Evolutionary conservation across 2,797 vertebrate genomes (phyloP).

Genomic region (Linurgus olivaceus): DNA sequence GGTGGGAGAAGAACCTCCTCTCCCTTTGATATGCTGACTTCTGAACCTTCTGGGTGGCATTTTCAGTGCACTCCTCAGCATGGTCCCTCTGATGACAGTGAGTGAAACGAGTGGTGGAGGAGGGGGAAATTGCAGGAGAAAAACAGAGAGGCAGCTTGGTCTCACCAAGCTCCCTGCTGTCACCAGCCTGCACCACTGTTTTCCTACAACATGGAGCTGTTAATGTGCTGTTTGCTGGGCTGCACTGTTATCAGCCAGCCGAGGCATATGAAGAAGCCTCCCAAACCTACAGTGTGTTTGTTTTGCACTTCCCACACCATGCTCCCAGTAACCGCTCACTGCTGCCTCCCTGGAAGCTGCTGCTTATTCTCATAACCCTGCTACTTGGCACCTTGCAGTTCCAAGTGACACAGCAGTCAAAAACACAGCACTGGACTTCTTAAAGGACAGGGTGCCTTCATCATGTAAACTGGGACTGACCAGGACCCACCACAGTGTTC

Average conservation of each 20-base stretch:
- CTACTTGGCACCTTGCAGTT: neutral
- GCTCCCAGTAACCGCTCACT: neutral
- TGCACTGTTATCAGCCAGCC: neutral
- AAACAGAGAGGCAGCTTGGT: neutral
- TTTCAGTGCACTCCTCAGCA: neutral
- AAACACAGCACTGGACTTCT: neutral
- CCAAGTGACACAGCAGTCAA: neutral
- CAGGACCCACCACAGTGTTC: neutral
- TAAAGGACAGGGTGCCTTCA: neutral
- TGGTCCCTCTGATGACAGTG: fast-evolving
- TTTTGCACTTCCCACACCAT: fast-evolving
- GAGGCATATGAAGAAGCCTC: neutral
- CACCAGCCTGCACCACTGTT: neutral
- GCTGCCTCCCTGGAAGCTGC: neutral
- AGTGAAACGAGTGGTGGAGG: neutral
- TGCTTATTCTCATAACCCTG: neutral
- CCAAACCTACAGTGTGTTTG: neutral
- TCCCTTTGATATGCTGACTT: slow-evolving; percentile 22
- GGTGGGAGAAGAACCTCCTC: neutral
- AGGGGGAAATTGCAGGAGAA: neutral
- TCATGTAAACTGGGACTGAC: fast-evolving
- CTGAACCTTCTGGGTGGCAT: slow-evolving; percentile 37
- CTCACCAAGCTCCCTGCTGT: neutral
- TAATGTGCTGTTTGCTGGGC: neutral
- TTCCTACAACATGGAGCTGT: neutral